These are phyloP conservation scores for Lateolabrax maculatus DNA, from an alignment of 2,797 vertebrate species.

Conservation along the genomic window DNA sequence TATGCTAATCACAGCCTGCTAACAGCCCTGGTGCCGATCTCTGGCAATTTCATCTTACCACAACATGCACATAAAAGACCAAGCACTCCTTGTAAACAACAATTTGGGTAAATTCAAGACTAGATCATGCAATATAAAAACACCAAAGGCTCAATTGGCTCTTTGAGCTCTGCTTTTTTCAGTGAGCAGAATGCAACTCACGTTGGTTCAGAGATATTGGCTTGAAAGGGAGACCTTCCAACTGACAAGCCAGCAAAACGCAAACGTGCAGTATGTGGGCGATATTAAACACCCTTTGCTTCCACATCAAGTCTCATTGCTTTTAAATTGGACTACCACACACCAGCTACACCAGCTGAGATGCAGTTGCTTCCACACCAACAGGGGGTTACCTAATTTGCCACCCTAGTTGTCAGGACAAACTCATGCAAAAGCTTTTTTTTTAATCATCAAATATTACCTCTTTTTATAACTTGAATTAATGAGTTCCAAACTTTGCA, in stretches of 20 bases:
- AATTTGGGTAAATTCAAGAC: neutral
- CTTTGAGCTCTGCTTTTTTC: neutral
- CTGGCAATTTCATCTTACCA: neutral
- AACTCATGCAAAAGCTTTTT: neutral
- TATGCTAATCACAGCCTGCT: conserved; percentile 3
- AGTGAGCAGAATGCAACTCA: neutral
- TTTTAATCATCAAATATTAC: neutral
- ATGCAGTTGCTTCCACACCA: conserved; percentile 16
- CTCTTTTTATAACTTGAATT: neutral
- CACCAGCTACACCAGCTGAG: conserved; percentile 7
- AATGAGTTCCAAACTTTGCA: neutral
- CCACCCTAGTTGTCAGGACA: neutral
- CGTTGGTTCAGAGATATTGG: neutral
- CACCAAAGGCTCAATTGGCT: neutral
- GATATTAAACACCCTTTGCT: neutral
- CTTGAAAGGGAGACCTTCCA: neutral
- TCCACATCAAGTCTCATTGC: neutral
- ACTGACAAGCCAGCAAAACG: neutral
- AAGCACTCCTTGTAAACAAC: neutral
- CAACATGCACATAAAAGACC: neutral
- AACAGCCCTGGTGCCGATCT: neutral
- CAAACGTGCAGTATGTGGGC: neutral
- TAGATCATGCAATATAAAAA: neutral
- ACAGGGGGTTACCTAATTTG: conserved; percentile 13
- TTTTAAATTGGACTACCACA: conserved; percentile 17